These are phyloP conservation scores for Panzeria rudis DNA, from an alignment of 2,888 invertebrate species.

Conservation along the genomic window DNA sequence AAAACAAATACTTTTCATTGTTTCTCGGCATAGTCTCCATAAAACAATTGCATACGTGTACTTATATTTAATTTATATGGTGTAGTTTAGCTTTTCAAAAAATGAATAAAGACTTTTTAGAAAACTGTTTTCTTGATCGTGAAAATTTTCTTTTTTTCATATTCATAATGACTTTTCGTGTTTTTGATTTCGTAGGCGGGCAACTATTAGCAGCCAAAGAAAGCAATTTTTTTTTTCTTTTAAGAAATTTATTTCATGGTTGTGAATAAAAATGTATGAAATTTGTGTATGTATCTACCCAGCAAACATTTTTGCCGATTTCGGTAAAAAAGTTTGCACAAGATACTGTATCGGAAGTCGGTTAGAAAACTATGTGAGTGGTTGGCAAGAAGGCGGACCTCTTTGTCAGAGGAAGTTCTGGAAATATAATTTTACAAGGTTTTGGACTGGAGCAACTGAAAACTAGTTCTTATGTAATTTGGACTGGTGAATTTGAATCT, in stretches of 20 bases:
- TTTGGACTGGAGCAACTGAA: no score
- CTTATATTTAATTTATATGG: not conserved
- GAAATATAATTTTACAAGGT: no score
- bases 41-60: not conserved
- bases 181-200: constrained; percentile 45
- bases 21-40: no score
- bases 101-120: constrained; percentile 9
- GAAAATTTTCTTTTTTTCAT: constrained; percentile 48
- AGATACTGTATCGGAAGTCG: no score
- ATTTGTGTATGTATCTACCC: not conserved
- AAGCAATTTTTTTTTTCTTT: constrained; percentile 24
- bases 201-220: constrained; percentile 39
- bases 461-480: no score
- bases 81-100: constrained; percentile 11
- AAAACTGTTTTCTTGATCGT: constrained; percentile 54
- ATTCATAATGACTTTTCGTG: constrained; percentile 37
- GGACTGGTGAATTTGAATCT: no score
- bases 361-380: no score
- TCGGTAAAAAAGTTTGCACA: no score
- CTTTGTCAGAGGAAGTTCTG: no score
- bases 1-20: no score
- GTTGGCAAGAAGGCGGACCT: no score
- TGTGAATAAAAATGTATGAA: not conserved
- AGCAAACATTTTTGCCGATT: no score
- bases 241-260: not conserved